These are phyloP conservation scores for Ametastegia equiseti DNA, from an alignment of 2,888 invertebrate species.

Conservation along the genomic window DNA sequence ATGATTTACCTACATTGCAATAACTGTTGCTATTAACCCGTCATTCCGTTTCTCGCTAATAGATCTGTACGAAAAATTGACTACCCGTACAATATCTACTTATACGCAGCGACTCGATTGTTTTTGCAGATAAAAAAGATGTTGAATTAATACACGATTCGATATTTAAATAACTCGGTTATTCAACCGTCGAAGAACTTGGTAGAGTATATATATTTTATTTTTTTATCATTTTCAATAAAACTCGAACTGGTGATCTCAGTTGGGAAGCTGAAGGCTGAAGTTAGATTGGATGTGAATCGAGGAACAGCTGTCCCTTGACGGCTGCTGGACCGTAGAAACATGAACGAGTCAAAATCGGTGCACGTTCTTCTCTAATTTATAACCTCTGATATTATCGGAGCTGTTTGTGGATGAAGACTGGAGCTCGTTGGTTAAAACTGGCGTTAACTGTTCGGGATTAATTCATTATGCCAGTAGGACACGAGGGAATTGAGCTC, in stretches of 20 bases:
- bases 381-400: slow-evolving; percentile 21
- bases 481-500: neutral
- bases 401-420: neutral
- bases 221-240: no score
- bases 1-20: neutral
- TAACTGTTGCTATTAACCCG: neutral
- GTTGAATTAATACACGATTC: neutral
- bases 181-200: neutral
- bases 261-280: neutral
- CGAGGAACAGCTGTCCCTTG: slow-evolving; percentile 23
- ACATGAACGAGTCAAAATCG: neutral
- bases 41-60: neutral
- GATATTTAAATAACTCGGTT: no score
- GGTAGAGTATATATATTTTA: no score
- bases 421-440: neutral
- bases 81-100: neutral
- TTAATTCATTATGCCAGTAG: neutral
- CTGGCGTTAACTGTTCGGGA: neutral
- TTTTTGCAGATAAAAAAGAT: neutral
- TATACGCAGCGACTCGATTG: neutral
- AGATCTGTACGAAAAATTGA: neutral
- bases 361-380: neutral
- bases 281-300: neutral
- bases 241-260: neutral
- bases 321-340: neutral